Percentiles rank a stretch among this genome's conserved stretches.
phyloP scores from a whole-genome alignment of 2,113 vertebrate genomes.

The Pipra filicauda region DNA sequence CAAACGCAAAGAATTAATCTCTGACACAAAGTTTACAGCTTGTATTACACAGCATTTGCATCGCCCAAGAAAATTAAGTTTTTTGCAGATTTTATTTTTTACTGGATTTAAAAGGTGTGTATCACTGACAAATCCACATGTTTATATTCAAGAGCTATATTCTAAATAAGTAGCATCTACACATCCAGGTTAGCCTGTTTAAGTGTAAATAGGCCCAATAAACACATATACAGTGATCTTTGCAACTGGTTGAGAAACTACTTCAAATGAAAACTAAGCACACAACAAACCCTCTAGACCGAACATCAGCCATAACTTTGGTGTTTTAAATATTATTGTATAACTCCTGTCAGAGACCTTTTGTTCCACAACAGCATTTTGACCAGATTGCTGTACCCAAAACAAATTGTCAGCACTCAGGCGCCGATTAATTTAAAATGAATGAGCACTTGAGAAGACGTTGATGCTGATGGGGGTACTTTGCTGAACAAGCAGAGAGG shows the following conservation, averaged over 20 bases:
- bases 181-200: neutral
- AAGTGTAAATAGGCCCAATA: neutral
- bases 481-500: neutral
- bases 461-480: neutral
- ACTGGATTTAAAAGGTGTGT: neutral
- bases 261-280: neutral
- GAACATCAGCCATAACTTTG: neutral
- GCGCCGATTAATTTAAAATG: rapidly evolving
- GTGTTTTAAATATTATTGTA: neutral
- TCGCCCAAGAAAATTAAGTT: neutral
- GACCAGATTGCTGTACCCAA: neutral
- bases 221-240: neutral
- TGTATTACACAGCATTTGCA: neutral
- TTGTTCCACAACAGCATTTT: neutral
- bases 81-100: neutral
- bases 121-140: neutral
- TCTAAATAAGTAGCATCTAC: neutral
- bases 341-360: neutral
- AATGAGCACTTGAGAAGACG: neutral
- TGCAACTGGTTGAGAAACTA: neutral
- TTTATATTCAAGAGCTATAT: neutral
- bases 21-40: neutral
- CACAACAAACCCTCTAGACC: neutral
- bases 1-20: neutral
- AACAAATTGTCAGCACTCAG: neutral